These are phyloP conservation scores for Orthonevra nobilis DNA, from an alignment of 2,888 invertebrate genomes.

Conservation along the genomic window DNA sequence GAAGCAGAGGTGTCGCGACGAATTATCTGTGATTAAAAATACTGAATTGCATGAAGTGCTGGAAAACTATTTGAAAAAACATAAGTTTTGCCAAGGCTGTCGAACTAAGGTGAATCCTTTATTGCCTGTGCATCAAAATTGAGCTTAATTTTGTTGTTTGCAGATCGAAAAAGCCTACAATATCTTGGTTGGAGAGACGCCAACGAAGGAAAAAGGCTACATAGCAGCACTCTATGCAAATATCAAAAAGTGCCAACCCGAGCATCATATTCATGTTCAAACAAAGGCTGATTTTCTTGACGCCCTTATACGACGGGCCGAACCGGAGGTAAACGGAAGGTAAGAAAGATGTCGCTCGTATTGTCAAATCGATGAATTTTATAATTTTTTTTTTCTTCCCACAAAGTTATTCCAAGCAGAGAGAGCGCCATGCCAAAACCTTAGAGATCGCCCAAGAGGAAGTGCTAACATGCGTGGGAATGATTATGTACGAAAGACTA, in stretches of 20 bases:
- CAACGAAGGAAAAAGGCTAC: constrained; percentile 93
- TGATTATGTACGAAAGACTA: constrained; percentile 94
- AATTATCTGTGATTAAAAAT: constrained; percentile 93
- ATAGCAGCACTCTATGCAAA: constrained; percentile 92
- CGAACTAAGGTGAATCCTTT: constrained; percentile 95
- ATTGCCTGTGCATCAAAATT: too few relatives aligned
- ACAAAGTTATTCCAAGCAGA: constrained; percentile 82
- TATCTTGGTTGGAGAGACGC: constrained; percentile 92
- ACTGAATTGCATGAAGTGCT: constrained; percentile 91
- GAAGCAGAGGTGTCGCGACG: constrained; percentile 89
- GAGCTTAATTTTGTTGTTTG: constrained; percentile 38
- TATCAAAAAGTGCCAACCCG: constrained; percentile 91
- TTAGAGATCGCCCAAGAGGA: constrained; percentile 98
- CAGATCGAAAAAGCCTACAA: constrained; percentile 90
- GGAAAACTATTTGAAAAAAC: constrained; percentile 94
- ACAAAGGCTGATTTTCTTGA: constrained; percentile 94
- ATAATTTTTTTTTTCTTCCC: background rate
- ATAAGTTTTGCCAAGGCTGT: constrained; percentile 96
- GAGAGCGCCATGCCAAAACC: constrained; percentile 97
- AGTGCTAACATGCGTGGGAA: constrained; percentile 95
- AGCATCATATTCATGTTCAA: constrained; percentile 91
- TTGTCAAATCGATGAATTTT: too few relatives aligned
- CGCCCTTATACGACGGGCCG: constrained; percentile 92
- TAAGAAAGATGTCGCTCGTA: too few relatives aligned
- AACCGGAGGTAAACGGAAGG: constrained; percentile 94